Percentiles rank a stretch among this genome's conserved stretches.
phyloP scores from a whole-genome alignment of 2,888 invertebrate species.

The Drosophila vallismaia region DNA sequence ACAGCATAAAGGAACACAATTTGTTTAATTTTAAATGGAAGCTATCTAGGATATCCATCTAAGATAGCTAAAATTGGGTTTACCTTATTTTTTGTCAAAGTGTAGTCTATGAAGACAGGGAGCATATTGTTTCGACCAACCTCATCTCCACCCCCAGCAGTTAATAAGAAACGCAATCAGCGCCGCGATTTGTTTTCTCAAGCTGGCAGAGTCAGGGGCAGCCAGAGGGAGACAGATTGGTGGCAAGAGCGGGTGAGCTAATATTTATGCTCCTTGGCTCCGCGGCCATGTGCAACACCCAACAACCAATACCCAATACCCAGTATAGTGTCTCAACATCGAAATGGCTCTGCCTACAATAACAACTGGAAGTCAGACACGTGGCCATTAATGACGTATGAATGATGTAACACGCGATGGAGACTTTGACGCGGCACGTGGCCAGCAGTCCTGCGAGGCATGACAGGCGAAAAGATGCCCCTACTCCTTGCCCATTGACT shows the following conservation, averaged over 20 bases:
- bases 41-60: too few relatives aligned
- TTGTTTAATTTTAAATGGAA: too few relatives aligned
- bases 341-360: conserved; percentile 72
- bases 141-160: conserved; percentile 62
- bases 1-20: too few relatives aligned
- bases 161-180: conserved; percentile 82
- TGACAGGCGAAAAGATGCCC: conserved; percentile 58
- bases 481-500: conserved; percentile 22
- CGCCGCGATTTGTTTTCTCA: conserved; percentile 82
- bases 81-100: background rate
- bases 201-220: conserved; percentile 41
- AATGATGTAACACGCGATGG: conserved; percentile 84
- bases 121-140: conserved; percentile 70
- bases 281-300: conserved; percentile 52
- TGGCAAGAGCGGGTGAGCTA: conserved; percentile 42
- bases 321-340: conserved; percentile 26
- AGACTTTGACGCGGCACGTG: conserved; percentile 64
- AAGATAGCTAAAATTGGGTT: too few relatives aligned
- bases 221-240: background rate
- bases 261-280: conserved; percentile 62
- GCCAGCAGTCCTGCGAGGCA: conserved; percentile 67
- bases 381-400: conserved; percentile 85
- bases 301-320: background rate
- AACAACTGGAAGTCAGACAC: conserved; percentile 75
- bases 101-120: conserved; percentile 50